Percentiles rank a stretch among this genome's conserved stretches.
phyloP scores from a whole-genome alignment of 1,140 invertebrate species.

The Neodiprion virginianus region DNA sequence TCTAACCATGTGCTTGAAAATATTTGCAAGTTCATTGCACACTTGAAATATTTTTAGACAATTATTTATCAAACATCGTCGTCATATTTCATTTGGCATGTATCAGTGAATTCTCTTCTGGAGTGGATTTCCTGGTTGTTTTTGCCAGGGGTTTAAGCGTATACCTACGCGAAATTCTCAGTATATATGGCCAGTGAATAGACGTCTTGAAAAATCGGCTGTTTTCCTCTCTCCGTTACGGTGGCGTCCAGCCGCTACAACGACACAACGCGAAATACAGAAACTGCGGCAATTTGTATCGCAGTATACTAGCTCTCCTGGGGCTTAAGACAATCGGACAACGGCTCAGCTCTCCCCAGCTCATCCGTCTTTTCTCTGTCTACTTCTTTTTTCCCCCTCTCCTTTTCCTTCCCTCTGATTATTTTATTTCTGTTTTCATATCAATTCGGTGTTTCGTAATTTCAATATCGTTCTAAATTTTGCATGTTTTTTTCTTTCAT shows the following conservation, averaged over 20 bases:
- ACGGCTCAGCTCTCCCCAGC: constrained; percentile 8
- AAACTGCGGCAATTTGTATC: constrained; percentile 34
- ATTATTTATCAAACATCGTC: too few species aligned
- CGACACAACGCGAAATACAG: constrained; percentile 7
- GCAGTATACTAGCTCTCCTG: constrained; percentile 4
- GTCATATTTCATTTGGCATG: too few species aligned
- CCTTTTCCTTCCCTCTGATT: background rate
- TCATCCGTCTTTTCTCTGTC: background rate
- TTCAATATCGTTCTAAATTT: constrained; percentile 18
- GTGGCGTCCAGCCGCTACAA: constrained; percentile 1
- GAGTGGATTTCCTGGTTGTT: too few species aligned
- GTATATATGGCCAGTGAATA: constrained; percentile 22
- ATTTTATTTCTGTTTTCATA: constrained; percentile 21
- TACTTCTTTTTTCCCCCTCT: constrained; percentile 16
- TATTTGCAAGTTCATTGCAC: too few species aligned
- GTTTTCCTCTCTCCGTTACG: constrained; percentile 17
- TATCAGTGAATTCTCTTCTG: too few species aligned
- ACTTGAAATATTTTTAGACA: too few species aligned
- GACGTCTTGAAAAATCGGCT: constrained; percentile 34
- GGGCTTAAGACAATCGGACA: constrained; percentile 32
- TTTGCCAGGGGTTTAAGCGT: too few species aligned
- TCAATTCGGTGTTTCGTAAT: constrained; percentile 9
- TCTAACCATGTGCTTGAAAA: too few species aligned
- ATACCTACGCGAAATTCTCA: too few species aligned
- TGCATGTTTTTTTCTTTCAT: constrained; percentile 27